Evolutionary conservation across 2,113 vertebrate species (phyloP), one percentile per base, ranked within the genome.

Genomic region (Burhinus bistriatus): DNA sequence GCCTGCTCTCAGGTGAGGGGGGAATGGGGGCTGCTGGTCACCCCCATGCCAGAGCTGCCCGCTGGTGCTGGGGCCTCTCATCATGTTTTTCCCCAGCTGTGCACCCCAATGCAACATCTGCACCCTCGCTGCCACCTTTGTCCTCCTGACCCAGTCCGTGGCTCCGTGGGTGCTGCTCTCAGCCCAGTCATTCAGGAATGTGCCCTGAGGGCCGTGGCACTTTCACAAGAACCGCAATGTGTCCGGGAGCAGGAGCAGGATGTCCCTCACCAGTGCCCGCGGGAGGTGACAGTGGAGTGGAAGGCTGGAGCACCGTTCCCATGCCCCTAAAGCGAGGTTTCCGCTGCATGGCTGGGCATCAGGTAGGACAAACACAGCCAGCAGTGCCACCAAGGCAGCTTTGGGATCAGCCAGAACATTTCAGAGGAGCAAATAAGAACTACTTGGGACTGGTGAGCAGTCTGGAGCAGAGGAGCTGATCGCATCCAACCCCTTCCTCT

Each of bases 241-340:
- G 20, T 29, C 45, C 1, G 1, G 23, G 45, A 66, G 29, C 26
- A 30, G 68, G 18, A 80, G 19, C 38, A 70, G 17, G 19, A 25
- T 1, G 4, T 34, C 25, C 17, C 20, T 79, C 18, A 2, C 9
- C 9, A 6, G 36, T 1, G 5, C 45, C 36, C 6, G 0, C 0
- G 0, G 51, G 61, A 49, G 66, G 54, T 44, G 58, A 11, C 57
- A 36, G 42, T 0, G 0, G 34, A 55, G 14, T 69, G 36, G 38
- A 34, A 22, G 32, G 27, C 21, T 78, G 51, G 45, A 17, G 38
- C 32, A 2, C 1, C 0, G 0, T 8, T 42, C 30, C 54, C 4
- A 0, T 3, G 14, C 6, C 17, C 36, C 64, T 3, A 1, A 12
- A 44, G 20, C 1, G 10, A 66, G 21, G 42, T 62, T 68, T 15